phyloP scores from a whole-genome alignment of 2,797 vertebrate genomes.

The Sebastes paucispinis region DNA sequence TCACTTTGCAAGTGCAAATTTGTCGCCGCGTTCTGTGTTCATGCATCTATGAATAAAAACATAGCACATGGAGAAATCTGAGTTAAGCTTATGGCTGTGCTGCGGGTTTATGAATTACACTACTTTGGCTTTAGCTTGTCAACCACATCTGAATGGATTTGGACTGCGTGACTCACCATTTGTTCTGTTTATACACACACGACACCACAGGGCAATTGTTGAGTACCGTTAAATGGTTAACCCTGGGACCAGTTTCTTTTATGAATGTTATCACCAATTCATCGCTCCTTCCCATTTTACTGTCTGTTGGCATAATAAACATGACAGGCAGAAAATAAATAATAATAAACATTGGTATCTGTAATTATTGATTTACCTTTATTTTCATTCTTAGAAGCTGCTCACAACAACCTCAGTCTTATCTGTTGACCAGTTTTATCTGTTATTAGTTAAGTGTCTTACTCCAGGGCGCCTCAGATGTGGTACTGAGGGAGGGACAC shows the following conservation, averaged over 20 bases:
- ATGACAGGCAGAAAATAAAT: background rate
- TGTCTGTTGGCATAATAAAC: background rate
- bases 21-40: background rate
- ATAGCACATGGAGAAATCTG: background rate
- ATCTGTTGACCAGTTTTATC: constrained; percentile 1
- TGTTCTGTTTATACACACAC: background rate
- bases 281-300: constrained; percentile 1
- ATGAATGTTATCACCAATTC: background rate
- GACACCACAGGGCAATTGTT: background rate
- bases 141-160: constrained; percentile 13
- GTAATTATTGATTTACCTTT: background rate
- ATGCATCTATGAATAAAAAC: constrained; percentile 6
- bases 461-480: constrained; percentile 1
- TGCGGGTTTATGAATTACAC: background rate
- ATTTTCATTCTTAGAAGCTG: background rate
- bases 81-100: background rate
- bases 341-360: background rate
- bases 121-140: background rate
- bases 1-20: background rate
- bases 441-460: background rate
- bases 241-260: constrained; percentile 3
- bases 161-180: background rate
- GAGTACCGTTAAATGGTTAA: background rate
- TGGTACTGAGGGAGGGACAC: background rate
- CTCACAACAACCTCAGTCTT: background rate